Conservation (phyloP, 2,888 invertebrate species). For the Eutolmus rufibarbis region DNA sequence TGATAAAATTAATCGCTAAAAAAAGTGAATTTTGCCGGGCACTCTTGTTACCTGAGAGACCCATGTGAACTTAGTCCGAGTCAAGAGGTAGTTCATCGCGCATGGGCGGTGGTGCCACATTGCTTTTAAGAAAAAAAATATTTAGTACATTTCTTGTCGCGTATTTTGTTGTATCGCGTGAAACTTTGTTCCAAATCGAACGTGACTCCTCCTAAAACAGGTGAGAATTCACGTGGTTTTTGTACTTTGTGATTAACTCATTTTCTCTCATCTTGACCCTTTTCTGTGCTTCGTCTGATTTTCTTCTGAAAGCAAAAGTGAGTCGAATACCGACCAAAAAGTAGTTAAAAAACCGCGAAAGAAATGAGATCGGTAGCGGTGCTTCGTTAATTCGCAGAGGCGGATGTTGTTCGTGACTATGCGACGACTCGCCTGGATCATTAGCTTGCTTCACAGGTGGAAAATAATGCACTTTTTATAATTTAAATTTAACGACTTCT, state of each 20-base stretch:
- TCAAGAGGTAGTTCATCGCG: neutral
- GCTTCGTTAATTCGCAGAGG: neutral
- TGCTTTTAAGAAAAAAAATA: neutral
- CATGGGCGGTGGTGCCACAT: neutral
- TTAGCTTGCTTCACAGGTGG: neutral
- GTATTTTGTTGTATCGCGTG: neutral
- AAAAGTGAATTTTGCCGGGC: constrained; percentile 9
- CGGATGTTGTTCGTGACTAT: neutral
- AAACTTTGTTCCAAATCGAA: neutral
- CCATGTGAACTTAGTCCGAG: neutral
- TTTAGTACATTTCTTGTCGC: neutral
- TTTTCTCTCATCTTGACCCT: neutral
- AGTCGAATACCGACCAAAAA: neutral
- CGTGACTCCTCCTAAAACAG: neutral
- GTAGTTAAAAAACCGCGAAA: neutral
- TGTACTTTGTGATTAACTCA: neutral
- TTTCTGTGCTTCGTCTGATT: neutral
- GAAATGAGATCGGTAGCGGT: neutral
- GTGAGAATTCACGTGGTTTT: neutral
- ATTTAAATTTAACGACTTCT: neutral
- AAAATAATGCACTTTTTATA: neutral
- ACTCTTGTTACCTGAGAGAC: neutral
- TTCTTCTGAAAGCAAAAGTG: neutral
- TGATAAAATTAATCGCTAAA: neutral
- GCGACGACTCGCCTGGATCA: neutral